Percentiles rank a stretch among this genome's conserved stretches.
Conservation (phyloP, 2,113 vertebrate genomes). For the Phyllostomus discolor region DNA sequence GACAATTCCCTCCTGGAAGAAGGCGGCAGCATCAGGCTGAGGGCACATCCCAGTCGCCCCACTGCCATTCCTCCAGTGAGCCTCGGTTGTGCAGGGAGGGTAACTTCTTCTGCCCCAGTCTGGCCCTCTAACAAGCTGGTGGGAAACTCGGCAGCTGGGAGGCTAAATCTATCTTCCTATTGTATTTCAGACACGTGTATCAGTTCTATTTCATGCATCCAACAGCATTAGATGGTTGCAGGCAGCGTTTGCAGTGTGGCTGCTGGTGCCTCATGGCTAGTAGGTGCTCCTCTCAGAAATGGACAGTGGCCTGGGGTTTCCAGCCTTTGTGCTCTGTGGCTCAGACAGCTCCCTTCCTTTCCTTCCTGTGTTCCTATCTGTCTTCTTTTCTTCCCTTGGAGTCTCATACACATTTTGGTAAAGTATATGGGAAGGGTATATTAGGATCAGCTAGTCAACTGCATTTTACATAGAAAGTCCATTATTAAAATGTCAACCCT, state of each 20-base stretch:
- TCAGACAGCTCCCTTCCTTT: background rate
- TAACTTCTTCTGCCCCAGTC: background rate
- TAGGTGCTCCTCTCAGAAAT: background rate
- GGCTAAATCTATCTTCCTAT: background rate
- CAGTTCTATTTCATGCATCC: background rate
- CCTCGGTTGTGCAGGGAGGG: rapidly evolving
- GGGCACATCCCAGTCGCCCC: rapidly evolving
- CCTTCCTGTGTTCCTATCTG: background rate
- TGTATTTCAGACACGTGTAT: background rate
- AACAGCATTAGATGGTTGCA: background rate
- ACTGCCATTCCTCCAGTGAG: rapidly evolving
- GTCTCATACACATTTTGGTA: background rate
- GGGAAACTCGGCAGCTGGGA: background rate
- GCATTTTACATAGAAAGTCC: background rate
- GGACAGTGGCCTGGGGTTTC: background rate
- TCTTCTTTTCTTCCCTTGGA: background rate
- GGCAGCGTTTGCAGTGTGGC: background rate
- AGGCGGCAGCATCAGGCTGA: background rate
- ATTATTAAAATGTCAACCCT: background rate
- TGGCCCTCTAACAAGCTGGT: background rate
- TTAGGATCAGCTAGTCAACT: background rate
- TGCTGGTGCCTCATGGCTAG: background rate
- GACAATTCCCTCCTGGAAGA: background rate
- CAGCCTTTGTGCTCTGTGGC: background rate
- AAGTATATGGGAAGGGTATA: background rate